Conservation (phyloP, 2,888 invertebrate species). For the Xestoiulus laeticollis region DNA sequence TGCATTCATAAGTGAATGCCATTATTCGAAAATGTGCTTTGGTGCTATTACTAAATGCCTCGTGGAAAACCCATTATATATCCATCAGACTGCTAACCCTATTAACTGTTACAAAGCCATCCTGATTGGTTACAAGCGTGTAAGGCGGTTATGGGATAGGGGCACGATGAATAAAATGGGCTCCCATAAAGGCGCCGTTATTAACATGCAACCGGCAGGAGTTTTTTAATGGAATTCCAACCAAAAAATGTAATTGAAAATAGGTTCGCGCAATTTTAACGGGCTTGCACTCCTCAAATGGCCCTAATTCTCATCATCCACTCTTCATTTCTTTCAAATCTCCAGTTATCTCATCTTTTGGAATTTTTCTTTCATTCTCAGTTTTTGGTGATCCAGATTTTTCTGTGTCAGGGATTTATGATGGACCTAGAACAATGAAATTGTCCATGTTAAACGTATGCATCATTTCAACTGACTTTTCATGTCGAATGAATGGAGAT, state of each 20-base stretch:
- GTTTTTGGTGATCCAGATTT: no score
- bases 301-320: no score
- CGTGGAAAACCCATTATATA: constrained; percentile 7
- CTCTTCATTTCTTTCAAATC: no score
- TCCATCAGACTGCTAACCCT: constrained; percentile 10
- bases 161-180: background rate
- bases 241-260: background rate
- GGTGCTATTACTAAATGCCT: background rate
- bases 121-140: constrained; percentile 39
- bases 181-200: background rate
- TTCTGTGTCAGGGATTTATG: no score
- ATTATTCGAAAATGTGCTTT: background rate
- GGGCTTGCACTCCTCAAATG: no score
- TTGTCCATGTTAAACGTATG: no score
- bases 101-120: constrained; percentile 44
- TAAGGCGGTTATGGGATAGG: background rate
- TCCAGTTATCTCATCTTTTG: no score
- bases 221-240: background rate
- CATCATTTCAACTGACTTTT: no score
- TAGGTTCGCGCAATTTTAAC: background rate
- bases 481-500: no score
- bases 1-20: background rate
- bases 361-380: no score
- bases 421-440: no score
- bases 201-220: background rate